Percentiles rank a stretch among this genome's conserved stretches.
These are phyloP conservation scores for Choreutis nemorana DNA, from an alignment of 2,888 invertebrate genomes.

Conservation along the genomic window DNA sequence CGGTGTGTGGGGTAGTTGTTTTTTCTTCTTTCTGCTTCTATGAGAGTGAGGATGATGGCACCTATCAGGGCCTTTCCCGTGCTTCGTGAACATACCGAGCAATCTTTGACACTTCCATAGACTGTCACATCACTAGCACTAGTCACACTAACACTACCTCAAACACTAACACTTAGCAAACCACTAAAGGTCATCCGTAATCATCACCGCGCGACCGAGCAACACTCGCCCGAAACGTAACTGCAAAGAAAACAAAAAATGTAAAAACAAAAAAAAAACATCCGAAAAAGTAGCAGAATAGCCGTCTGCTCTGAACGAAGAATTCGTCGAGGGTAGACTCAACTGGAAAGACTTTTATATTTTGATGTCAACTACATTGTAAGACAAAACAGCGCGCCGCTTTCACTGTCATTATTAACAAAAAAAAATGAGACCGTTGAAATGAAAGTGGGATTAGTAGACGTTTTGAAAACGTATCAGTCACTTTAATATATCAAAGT, in stretches of 20 bases:
- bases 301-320: too few relatives aligned
- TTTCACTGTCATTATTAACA: too few relatives aligned
- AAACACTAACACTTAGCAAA: conserved; percentile 26
- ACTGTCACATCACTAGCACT: conserved; percentile 57
- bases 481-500: too few relatives aligned
- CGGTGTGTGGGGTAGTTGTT: conserved; percentile 58
- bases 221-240: conserved; percentile 40
- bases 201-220: conserved; percentile 46
- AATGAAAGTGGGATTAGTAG: too few relatives aligned
- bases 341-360: too few relatives aligned
- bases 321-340: too few relatives aligned
- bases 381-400: too few relatives aligned
- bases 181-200: conserved; percentile 52
- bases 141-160: conserved; percentile 16
- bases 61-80: conserved; percentile 59
- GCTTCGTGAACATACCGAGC: conserved; percentile 62
- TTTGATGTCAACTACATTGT: too few relatives aligned
- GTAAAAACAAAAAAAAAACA: conserved; percentile 26
- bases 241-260: conserved; percentile 62
- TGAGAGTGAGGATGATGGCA: conserved; percentile 46
- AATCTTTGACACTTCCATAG: conserved; percentile 51
- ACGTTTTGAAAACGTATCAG: too few relatives aligned
- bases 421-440: too few relatives aligned
- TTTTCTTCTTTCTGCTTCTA: conserved; percentile 61
- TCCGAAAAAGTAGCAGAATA: conserved; percentile 2